Percentiles rank a stretch among this genome's conserved stretches.
phyloP scores from a whole-genome alignment of 2,888 invertebrate genomes.

The Heliothis peltigera region DNA sequence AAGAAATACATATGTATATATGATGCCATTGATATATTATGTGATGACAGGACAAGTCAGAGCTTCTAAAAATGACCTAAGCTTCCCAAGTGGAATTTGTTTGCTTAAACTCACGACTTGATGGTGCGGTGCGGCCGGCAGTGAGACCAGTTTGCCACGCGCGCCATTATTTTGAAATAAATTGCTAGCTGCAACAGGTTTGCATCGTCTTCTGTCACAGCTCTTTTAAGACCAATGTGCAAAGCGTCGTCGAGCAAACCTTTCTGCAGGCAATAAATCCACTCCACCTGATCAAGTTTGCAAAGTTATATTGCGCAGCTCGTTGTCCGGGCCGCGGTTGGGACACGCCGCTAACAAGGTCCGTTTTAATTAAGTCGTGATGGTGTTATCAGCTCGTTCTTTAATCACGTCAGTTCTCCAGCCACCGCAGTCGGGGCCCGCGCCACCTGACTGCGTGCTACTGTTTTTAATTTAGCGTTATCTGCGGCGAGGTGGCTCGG shows the following conservation, averaged over 20 bases:
- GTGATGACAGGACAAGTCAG: too few species aligned
- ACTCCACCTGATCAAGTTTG: slow-evolving; percentile 64
- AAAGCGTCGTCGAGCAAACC: slow-evolving; percentile 3
- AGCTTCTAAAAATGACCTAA: too few species aligned
- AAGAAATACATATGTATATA: too few species aligned
- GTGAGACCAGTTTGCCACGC: slow-evolving; percentile 62
- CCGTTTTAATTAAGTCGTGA: slow-evolving; percentile 75
- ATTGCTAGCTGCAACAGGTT: slow-evolving; percentile 27
- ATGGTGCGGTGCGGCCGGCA: slow-evolving; percentile 19
- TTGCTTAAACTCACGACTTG: too few species aligned
- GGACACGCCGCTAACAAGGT: slow-evolving; percentile 59
- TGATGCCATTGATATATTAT: too few species aligned
- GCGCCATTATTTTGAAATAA: too few species aligned
- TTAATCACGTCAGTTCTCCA: slow-evolving; percentile 55
- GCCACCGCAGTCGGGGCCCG: slow-evolving; percentile 11
- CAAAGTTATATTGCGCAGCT: slow-evolving; percentile 54
- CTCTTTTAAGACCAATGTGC: slow-evolving; percentile 4
- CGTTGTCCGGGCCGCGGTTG: slow-evolving; percentile 46
- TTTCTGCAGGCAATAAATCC: slow-evolving; percentile 58
- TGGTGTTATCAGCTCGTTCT: slow-evolving; percentile 70
- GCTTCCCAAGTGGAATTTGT: too few species aligned
- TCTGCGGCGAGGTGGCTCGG: slow-evolving; percentile 24
- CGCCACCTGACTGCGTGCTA: slow-evolving; percentile 40
- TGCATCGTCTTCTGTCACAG: not conserved
- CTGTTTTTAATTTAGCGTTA: slow-evolving; percentile 62